Conservation (phyloP, 1,140 invertebrate genomes). For the Drosophila nikananu region DNA sequence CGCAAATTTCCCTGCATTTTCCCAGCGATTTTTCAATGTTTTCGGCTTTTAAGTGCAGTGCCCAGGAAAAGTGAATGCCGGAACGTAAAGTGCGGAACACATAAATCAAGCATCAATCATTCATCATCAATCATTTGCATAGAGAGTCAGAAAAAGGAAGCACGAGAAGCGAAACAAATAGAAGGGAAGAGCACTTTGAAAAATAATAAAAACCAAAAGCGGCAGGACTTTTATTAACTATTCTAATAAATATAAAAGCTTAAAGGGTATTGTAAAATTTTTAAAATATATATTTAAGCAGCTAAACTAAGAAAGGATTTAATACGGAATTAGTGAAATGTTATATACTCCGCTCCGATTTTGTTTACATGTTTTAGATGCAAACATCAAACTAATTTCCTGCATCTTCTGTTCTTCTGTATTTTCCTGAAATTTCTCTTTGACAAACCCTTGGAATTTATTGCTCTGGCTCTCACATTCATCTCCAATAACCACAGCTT, state of each 20-base stretch:
- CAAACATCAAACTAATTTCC: not conserved
- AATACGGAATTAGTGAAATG: not conserved
- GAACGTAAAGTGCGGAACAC: conserved; percentile 42
- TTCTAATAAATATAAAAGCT: not conserved
- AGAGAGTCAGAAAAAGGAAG: not conserved
- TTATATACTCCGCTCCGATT: not conserved
- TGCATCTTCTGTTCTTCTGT: not conserved
- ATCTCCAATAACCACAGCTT: conserved; percentile 1
- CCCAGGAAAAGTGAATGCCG: conserved; percentile 10
- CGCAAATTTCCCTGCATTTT: conserved; percentile 51
- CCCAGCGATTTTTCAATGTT: conserved; percentile 21
- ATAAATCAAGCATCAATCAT: conserved; percentile 78
- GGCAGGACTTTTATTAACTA: not conserved
- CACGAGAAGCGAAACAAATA: not conserved
- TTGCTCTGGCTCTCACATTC: not conserved
- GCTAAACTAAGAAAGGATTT: not conserved
- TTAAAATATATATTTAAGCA: not conserved
- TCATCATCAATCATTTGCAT: conserved; percentile 73
- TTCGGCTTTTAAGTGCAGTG: conserved; percentile 31
- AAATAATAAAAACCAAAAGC: not conserved
- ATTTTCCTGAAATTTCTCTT: not conserved
- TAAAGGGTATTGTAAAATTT: not conserved
- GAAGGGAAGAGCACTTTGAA: not conserved
- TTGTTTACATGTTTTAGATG: not conserved
- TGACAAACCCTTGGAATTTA: not conserved